A percentile compares a stretch with the other conserved stretches of the same genome.
phyloP scores from a whole-genome alignment of 2,888 invertebrate genomes.

The Spisula solida region DNA sequence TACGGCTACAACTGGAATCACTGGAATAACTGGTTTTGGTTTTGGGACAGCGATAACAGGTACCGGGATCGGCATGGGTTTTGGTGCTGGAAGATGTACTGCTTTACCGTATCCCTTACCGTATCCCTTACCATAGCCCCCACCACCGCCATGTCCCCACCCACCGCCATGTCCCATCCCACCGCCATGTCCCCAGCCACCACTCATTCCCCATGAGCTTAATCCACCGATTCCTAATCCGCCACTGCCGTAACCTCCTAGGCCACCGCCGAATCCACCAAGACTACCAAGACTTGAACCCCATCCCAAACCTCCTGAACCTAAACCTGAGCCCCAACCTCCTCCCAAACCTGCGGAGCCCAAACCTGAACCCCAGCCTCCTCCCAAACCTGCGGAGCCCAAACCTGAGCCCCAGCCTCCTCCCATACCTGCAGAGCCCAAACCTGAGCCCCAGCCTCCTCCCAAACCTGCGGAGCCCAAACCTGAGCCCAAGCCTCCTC shows the following conservation, averaged over 20 bases:
- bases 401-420: neutral
- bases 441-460: neutral
- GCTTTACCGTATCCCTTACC: conserved; percentile 38
- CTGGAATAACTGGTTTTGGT: neutral
- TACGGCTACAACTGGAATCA: conserved; percentile 10
- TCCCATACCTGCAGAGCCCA: neutral
- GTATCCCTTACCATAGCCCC: neutral
- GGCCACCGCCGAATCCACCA: neutral
- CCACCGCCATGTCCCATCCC: conserved; percentile 3
- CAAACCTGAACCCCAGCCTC: neutral
- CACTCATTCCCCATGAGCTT: conserved; percentile 6
- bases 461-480: neutral
- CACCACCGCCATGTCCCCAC: conserved; percentile 1
- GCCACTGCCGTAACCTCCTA: neutral
- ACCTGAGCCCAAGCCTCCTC: neutral
- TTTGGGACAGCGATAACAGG: neutral
- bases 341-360: neutral
- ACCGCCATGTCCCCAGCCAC: conserved; percentile 28
- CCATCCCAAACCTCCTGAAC: neutral
- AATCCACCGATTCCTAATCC: neutral
- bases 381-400: neutral
- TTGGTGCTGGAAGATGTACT: conserved; percentile 28
- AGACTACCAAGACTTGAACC: neutral
- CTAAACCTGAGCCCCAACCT: neutral
- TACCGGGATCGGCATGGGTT: neutral